A percentile compares a stretch with the other conserved stretches of the same genome.
Conservation (phyloP, 2,888 invertebrate species). For the Trichopria drosophilae region DNA sequence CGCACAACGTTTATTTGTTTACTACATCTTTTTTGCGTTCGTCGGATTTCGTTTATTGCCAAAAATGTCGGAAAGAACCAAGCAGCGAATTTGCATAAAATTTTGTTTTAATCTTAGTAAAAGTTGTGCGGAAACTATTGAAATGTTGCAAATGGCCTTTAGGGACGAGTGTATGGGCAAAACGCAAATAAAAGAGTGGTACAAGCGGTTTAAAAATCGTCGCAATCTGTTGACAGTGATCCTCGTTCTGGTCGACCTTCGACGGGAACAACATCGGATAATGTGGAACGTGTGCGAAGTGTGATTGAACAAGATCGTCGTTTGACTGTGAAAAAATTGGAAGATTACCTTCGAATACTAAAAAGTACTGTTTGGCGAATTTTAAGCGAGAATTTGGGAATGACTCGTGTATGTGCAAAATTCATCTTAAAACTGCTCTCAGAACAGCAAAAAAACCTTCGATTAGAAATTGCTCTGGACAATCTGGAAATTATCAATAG, state of each 20-base stretch:
- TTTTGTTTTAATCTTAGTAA: too few relatives aligned
- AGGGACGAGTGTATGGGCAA: too few relatives aligned
- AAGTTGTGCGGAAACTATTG: too few relatives aligned
- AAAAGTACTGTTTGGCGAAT: constrained; percentile 9
- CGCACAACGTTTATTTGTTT: too few relatives aligned
- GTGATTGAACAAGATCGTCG: constrained; percentile 15
- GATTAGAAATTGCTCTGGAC: constrained; percentile 23
- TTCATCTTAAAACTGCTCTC: constrained; percentile 33
- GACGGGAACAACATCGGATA: constrained; percentile 18
- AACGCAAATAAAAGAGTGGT: too few relatives aligned
- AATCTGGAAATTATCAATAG: constrained; percentile 20
- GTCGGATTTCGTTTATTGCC: too few relatives aligned
- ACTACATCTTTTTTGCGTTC: too few relatives aligned
- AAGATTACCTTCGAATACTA: constrained; percentile 12
- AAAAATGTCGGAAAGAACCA: too few relatives aligned
- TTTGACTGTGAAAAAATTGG: constrained; percentile 24
- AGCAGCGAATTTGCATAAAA: too few relatives aligned
- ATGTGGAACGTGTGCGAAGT: constrained; percentile 3
- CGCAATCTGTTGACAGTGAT: constrained; percentile 37
- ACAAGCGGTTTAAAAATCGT: too few relatives aligned
- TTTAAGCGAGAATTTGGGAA: too few relatives aligned
- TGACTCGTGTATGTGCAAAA: constrained; percentile 29
- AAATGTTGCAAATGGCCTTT: too few relatives aligned
- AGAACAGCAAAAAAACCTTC: constrained; percentile 28
- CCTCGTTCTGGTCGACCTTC: constrained; percentile 33